phyloP scores from a whole-genome alignment of 2,797 vertebrate genomes.

The Adrianichthys oophorus region DNA sequence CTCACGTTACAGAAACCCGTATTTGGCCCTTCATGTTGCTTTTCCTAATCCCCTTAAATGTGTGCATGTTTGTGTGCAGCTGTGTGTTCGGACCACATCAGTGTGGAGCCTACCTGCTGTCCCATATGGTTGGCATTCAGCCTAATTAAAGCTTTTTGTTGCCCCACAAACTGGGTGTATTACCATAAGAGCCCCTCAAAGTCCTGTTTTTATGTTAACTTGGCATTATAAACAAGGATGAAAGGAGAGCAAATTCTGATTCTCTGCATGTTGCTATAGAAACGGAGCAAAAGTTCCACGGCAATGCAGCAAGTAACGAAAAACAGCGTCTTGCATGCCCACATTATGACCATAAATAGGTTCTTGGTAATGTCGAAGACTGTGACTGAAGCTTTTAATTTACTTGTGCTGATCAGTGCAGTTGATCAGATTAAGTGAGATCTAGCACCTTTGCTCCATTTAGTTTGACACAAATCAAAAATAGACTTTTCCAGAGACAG shows the following conservation, averaged over 20 bases:
- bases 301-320: constrained; percentile 47
- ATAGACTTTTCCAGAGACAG: constrained; percentile 50
- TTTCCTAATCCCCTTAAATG: constrained; percentile 31
- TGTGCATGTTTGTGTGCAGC: constrained; percentile 18
- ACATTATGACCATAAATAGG: constrained; percentile 20
- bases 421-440: background rate
- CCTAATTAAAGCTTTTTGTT: constrained; percentile 74
- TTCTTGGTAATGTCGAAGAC: constrained; percentile 10
- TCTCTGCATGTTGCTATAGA: constrained; percentile 59
- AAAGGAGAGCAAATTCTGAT: constrained; percentile 58
- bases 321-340: constrained; percentile 29
- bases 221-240: constrained; percentile 75
- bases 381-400: constrained; percentile 17
- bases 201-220: constrained; percentile 70
- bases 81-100: constrained; percentile 54
- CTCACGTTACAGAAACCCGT: constrained; percentile 16
- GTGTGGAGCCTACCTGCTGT: constrained; percentile 65
- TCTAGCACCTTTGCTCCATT: constrained; percentile 37
- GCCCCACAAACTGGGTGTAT: constrained; percentile 65
- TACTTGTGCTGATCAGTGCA: background rate
- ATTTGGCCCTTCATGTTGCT: constrained; percentile 20
- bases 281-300: constrained; percentile 56
- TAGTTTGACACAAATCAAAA: constrained; percentile 56
- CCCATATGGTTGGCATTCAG: constrained; percentile 73
- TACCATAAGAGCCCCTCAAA: constrained; percentile 62